Evolutionary conservation across 2,888 invertebrate genomes (phyloP).

Genomic region (Stenichneumon culpator): DNA sequence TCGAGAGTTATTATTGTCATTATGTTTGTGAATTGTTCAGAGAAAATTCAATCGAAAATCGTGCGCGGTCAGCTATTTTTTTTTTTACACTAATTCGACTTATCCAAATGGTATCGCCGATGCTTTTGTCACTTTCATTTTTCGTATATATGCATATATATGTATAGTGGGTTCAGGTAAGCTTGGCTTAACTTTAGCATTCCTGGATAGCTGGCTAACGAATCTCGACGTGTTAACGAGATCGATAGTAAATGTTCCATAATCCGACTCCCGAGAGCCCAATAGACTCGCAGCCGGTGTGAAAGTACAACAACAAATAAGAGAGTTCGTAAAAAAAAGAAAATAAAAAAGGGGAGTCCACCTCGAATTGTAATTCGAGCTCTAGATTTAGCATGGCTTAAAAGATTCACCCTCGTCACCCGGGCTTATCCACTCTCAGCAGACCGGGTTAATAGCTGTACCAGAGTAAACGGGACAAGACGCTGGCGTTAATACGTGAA

Average conservation of each 20-base stretch:
- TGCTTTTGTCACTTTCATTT: conserved; percentile 26
- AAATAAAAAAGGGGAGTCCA: neutral
- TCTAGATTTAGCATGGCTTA: conserved; percentile 38
- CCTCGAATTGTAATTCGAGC: conserved; percentile 44
- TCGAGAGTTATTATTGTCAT: conserved; percentile 46
- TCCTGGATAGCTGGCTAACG: conserved; percentile 32
- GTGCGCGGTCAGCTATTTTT: conserved; percentile 27
- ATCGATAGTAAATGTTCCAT: conserved; percentile 52
- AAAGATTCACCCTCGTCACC: conserved; percentile 62
- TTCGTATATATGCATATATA: neutral
- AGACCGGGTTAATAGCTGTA: conserved; percentile 40
- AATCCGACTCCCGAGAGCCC: conserved; percentile 39
- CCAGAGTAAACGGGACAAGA: conserved; percentile 12
- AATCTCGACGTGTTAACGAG: conserved; percentile 48
- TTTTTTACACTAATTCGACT: conserved; percentile 46
- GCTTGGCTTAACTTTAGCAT: conserved; percentile 55
- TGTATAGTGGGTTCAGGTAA: conserved; percentile 27
- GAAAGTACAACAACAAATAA: conserved; percentile 25
- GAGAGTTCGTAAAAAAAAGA: conserved; percentile 22
- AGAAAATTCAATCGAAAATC: conserved; percentile 38
- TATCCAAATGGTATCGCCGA: conserved; percentile 62
- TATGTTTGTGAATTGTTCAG: conserved; percentile 32
- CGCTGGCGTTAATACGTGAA: conserved; percentile 6
- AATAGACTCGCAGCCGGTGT: conserved; percentile 19
- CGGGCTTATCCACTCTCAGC: conserved; percentile 52